A percentile compares a stretch with the other conserved stretches of the same genome.
Evolutionary conservation across 1,140 invertebrate species (phyloP).

Genomic region (Sitobion miscanthi): DNA sequence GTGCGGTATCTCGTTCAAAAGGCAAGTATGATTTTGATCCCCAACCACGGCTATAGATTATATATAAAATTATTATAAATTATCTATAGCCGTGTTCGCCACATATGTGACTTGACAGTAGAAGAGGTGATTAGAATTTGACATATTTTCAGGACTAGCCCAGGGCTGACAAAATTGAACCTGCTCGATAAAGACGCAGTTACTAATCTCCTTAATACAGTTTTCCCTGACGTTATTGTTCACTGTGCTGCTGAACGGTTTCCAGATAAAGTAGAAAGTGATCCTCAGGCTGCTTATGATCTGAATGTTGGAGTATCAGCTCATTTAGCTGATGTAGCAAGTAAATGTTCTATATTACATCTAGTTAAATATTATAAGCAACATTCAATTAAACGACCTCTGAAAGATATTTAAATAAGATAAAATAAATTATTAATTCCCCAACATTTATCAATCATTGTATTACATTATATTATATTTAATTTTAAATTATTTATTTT

Average conservation of each 20-base stretch:
- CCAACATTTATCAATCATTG: neutral
- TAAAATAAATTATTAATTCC: neutral
- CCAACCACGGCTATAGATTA: too few relatives aligned
- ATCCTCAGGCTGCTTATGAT: constrained; percentile 63
- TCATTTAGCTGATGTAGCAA: constrained; percentile 64
- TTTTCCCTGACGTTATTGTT: constrained; percentile 65
- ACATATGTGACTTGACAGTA: neutral
- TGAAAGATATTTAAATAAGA: neutral
- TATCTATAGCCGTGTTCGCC: neutral
- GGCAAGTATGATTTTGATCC: constrained; percentile 58
- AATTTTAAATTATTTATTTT: neutral
- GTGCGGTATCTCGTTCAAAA: constrained; percentile 64
- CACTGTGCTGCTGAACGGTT: constrained; percentile 67
- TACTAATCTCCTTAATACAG: constrained; percentile 61
- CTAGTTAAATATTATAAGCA: neutral
- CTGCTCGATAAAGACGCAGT: constrained; percentile 62
- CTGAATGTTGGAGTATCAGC: constrained; percentile 65
- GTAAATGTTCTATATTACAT: constrained; percentile 61
- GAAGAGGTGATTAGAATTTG: neutral
- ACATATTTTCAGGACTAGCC: constrained; percentile 59
- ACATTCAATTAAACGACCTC: neutral
- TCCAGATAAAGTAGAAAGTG: constrained; percentile 66
- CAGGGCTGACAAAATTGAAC: constrained; percentile 63
- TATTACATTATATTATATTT: neutral
- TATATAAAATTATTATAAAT: too few relatives aligned